Evolutionary conservation across 2,113 vertebrate genomes (phyloP).

Genomic region (Pangasianodon gigas): DNA sequence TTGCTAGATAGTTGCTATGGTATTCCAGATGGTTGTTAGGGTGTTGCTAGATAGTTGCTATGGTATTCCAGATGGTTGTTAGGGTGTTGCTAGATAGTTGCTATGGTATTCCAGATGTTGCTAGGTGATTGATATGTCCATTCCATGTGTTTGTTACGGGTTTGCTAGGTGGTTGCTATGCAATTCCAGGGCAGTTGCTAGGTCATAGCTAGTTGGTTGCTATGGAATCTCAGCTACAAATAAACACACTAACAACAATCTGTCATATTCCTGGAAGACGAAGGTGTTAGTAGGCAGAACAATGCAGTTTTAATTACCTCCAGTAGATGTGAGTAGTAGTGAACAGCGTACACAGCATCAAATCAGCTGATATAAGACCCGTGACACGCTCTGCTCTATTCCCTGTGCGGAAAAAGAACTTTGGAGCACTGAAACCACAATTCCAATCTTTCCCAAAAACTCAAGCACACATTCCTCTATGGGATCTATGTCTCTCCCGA

Average conservation of each 20-base stretch:
- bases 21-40: neutral
- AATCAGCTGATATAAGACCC: too few relatives aligned
- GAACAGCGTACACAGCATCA: too few relatives aligned
- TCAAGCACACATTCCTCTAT: too few relatives aligned
- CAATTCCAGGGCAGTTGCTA: neutral
- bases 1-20: neutral
- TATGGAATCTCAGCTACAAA: neutral
- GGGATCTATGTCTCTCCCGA: too few relatives aligned
- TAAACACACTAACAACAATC: neutral
- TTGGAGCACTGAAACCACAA: too few relatives aligned
- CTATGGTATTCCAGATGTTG: too few relatives aligned
- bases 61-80: neutral
- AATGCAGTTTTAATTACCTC: too few relatives aligned
- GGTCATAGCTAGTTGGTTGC: neutral
- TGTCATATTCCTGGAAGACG: neutral
- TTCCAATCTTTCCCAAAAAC: too few relatives aligned
- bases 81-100: neutral
- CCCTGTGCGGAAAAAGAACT: too few relatives aligned
- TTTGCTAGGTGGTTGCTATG: neutral
- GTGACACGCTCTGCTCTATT: too few relatives aligned
- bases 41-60: neutral
- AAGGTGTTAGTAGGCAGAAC: neutral
- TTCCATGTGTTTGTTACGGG: neutral
- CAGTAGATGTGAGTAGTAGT: too few relatives aligned
- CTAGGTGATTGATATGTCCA: neutral